Conservation (phyloP, 2,888 invertebrate species). For the Lycophotia porphyrea region DNA sequence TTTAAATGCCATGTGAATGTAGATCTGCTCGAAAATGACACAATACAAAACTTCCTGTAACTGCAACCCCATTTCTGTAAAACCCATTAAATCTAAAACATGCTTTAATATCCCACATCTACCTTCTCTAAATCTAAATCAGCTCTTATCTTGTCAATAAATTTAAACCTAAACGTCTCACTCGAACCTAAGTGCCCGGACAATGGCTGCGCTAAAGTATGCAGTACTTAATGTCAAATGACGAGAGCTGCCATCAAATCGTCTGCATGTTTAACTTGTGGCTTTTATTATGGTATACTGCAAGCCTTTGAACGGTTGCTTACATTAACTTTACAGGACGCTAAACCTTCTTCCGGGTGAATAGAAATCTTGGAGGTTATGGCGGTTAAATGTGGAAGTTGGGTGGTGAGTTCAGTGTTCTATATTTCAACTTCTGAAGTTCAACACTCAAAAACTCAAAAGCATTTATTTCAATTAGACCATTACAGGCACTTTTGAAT, state of each 20-base stretch:
- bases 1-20: neutral
- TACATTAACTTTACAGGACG: slow-evolving; percentile 52
- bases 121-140: slow-evolving; percentile 8
- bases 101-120: slow-evolving; percentile 5
- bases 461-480: no score
- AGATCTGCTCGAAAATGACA: neutral
- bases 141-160: slow-evolving; percentile 14
- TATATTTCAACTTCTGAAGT: neutral
- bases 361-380: slow-evolving; percentile 25
- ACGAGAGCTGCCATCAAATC: slow-evolving; percentile 59
- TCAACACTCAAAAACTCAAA: no score
- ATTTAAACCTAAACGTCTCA: slow-evolving; percentile 46
- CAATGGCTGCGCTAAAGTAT: slow-evolving; percentile 60
- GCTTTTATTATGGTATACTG: slow-evolving; percentile 62
- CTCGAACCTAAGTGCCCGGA: slow-evolving; percentile 36
- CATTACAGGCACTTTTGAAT: no score
- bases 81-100: neutral
- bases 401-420: neutral
- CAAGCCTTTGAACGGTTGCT: slow-evolving; percentile 50
- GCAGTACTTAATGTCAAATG: slow-evolving; percentile 61
- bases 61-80: neutral
- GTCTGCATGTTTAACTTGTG: slow-evolving; percentile 63
- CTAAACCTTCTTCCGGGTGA: slow-evolving; percentile 54
- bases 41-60: neutral
- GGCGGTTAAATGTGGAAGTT: slow-evolving; percentile 17